These are phyloP conservation scores for Bhutanitis thaidina DNA, from an alignment of 2,888 invertebrate genomes.

Conservation along the genomic window DNA sequence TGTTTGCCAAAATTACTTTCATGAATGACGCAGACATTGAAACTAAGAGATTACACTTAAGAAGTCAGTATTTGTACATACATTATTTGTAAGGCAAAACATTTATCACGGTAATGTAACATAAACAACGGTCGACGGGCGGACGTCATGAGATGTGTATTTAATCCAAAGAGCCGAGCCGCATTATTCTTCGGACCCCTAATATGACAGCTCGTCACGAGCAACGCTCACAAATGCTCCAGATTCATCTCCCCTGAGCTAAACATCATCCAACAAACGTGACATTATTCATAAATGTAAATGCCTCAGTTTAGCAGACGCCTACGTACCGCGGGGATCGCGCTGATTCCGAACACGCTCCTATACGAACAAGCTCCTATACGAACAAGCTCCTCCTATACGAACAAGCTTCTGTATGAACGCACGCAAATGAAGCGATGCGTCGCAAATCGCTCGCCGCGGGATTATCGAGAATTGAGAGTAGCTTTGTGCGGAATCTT, in stretches of 20 bases:
- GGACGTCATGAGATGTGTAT: background rate
- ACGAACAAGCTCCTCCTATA: too few species aligned
- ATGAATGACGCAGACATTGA: too few species aligned
- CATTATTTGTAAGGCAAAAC: too few species aligned
- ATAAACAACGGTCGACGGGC: background rate
- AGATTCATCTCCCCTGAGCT: background rate
- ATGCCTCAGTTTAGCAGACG: conserved; percentile 7
- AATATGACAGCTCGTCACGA: background rate
- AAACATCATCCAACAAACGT: conserved; percentile 1
- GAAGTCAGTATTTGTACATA: too few species aligned
- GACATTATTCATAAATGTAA: conserved; percentile 8
- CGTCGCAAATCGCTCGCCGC: background rate
- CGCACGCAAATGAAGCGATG: conserved; percentile 1
- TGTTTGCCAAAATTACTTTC: too few species aligned
- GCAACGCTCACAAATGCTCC: background rate
- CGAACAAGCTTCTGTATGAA: background rate
- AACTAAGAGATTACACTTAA: too few species aligned
- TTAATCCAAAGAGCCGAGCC: background rate
- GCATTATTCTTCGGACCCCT: background rate
- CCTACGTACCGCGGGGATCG: background rate
- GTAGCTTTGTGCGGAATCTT: background rate
- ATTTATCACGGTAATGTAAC: too few species aligned
- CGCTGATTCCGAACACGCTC: background rate
- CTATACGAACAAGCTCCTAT: too few species aligned
- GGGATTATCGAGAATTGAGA: background rate